Conservation (phyloP, 2,113 vertebrate genomes). For the Ictalurus punctatus region DNA sequence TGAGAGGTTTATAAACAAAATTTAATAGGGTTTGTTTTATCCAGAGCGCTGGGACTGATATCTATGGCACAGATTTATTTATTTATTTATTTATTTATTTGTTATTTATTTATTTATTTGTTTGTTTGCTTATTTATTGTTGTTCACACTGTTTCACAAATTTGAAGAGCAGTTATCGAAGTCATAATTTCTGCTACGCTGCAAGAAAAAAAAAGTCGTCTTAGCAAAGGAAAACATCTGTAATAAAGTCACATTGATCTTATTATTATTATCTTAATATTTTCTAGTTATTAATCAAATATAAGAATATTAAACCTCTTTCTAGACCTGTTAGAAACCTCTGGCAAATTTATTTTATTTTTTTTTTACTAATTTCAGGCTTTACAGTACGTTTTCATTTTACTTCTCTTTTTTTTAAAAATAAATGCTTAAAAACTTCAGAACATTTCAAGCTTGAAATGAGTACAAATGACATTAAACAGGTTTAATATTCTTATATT, state of each 20-base stretch:
- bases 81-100: neutral
- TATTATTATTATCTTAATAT: neutral
- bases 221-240: too few species aligned
- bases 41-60: neutral
- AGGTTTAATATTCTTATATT: neutral
- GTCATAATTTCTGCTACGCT: neutral
- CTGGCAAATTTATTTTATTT: neutral
- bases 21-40: conserved; percentile 18
- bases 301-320: neutral
- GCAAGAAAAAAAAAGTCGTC: neutral
- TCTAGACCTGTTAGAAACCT: neutral
- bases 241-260: neutral
- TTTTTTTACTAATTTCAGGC: neutral
- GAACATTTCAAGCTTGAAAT: neutral
- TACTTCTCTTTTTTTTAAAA: neutral
- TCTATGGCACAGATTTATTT: neutral
- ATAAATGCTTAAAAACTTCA: neutral
- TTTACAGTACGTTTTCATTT: neutral
- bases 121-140: neutral
- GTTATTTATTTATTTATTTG: neutral
- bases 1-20: neutral
- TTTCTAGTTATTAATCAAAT: neutral
- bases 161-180: neutral
- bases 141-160: neutral
- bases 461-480: neutral